Evolutionary conservation across 2,888 invertebrate genomes (phyloP), one percentile per base, ranked within the genome.

Genomic region (Drosophila subquinaria): DNA sequence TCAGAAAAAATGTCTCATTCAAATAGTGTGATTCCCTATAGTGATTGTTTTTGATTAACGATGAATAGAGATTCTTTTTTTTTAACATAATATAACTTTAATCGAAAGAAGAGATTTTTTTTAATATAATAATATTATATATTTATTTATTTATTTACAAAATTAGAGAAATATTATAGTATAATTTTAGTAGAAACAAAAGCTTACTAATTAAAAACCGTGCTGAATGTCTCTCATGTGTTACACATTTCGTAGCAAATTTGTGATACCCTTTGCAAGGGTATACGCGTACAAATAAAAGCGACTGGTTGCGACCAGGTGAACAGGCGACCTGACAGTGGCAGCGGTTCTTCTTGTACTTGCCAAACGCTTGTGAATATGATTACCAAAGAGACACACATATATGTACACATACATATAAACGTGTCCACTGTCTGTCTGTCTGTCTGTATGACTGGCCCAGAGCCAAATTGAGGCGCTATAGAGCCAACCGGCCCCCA

Each of bases 261-360:
- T 38, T n/a, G n/a, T 38, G 3, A 38, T 38, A 38, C 38, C 38
- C 38, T 2, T 2, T n/a, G 36, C 36, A 38, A 38, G 36, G 36
- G 36, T 6, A 13, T 36, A 5, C 27, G 5, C 27, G 27, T 27
- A 36, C 36, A 38, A 13, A 20, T 23, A 69, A 17, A 51, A 61
- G 36, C 79, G 81, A 74, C 78, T 84, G 73, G 78, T 81, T 81
- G 69, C 67, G 85, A 77, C 80, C 82, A 80, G 75, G 75, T 75
- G 73, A 78, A 68, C 75, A 67, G 73, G 69, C 75, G 76, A 76
- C 82, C 79, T 76, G 76, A 45, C 70, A 70, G 64, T 69, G 61
- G 57, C 77, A 68, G 70, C 67, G 63, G 59, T 63, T 73, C 72
- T 52, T 68, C 82, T 66, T 85, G 69, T 77, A 74, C 74, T 78